Evolutionary conservation across 1,140 invertebrate genomes (phyloP).

Genomic region (Formica exsecta): DNA sequence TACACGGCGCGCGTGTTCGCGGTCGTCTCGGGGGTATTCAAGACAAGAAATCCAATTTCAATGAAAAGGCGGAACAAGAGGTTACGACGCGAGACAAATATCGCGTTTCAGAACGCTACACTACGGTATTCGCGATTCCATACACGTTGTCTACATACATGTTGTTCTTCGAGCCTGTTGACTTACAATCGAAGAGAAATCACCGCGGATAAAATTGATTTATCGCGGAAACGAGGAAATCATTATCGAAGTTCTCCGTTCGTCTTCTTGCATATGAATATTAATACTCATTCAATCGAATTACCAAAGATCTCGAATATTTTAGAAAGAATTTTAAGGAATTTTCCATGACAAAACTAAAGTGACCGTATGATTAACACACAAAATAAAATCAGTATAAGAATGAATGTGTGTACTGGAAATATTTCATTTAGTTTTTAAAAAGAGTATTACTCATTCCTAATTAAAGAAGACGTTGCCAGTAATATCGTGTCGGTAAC

Average conservation of each 20-base stretch:
- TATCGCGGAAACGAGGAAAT: conserved; percentile 11
- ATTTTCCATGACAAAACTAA: background rate
- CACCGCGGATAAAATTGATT: too few species aligned
- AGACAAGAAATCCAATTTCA: conserved; percentile 66
- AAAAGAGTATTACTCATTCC: background rate
- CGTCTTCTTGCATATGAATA: background rate
- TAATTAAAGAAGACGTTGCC: background rate
- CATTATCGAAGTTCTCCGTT: conserved; percentile 30
- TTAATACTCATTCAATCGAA: background rate
- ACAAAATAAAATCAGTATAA: background rate
- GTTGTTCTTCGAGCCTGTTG: conserved; percentile 22
- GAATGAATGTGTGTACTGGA: too few species aligned
- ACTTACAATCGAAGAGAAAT: conserved; percentile 39
- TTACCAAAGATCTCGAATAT: background rate
- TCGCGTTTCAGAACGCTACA: conserved; percentile 29
- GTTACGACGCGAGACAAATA: conserved; percentile 57
- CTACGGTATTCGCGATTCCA: conserved; percentile 16
- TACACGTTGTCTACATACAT: conserved; percentile 32
- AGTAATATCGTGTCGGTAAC: background rate
- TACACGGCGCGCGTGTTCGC: background rate
- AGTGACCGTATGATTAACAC: background rate
- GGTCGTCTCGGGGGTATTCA: conserved; percentile 34
- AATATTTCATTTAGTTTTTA: background rate
- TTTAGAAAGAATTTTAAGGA: background rate
- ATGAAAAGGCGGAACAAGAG: conserved; percentile 67